Evolutionary conservation across 2,797 vertebrate genomes (phyloP), one percentile per base, ranked within the genome.

Genomic region (Dryobates pubescens): DNA sequence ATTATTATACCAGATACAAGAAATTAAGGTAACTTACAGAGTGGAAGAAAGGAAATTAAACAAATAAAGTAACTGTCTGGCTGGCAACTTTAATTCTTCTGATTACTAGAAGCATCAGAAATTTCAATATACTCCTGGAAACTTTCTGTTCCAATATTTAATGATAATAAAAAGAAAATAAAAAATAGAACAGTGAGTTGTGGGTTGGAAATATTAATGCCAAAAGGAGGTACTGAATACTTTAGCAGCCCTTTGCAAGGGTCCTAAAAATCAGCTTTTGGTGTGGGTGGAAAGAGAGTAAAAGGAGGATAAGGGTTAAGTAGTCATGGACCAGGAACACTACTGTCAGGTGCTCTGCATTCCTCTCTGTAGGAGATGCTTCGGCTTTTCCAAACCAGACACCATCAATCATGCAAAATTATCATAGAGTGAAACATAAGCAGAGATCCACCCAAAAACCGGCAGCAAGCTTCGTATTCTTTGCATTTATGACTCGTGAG

Each of bases 1-100:
- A 94, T 94, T 70, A 93, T 88, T 96, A 94, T 95, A 96, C 84
- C 96, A 96, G 92, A 94, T 81, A 92, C n/a, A 75, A 94, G 73
- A 90, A 93, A 93, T 81, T 2, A 81, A 38, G 14, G 41, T 67
- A 90, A 67, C 90, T 90, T 69, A 92, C 69, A 58, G 62, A 92
- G 79, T 86, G 82, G 76, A 94, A 95, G 93, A 95, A 92, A 92
- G 96, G 95, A 96, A 96, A 96, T 96, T 82, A 90, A 96, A 94
- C 86, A 96, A 96, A 92, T 90, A 96, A 93, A 57, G 82, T 76
- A 94, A 88, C 32, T 2, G 1, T 78, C 76, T 78, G 67, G 47
- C 84, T 94, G 96, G 92, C 86, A 85, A 72, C 43, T 70, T 93
- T 75, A 43, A 64, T 51, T 86, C 45, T 94, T 73, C 75, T 81